Percentiles rank a stretch among this genome's conserved stretches.
These are phyloP conservation scores for Syngnathoides biaculeatus DNA, from an alignment of 2,113 vertebrate genomes.

Conservation along the genomic window DNA sequence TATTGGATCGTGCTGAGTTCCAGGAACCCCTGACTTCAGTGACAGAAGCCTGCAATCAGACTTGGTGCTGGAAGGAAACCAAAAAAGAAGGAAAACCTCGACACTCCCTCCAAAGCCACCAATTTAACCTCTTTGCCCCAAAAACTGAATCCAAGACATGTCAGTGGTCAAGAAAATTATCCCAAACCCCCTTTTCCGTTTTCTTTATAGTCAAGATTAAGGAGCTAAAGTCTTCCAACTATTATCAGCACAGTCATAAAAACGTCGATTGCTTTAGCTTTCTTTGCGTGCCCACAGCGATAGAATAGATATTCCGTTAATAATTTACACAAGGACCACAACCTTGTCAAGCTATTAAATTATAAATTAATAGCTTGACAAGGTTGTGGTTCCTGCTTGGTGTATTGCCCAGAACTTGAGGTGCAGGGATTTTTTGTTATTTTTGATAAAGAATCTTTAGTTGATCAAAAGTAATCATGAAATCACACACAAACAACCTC, in stretches of 20 bases:
- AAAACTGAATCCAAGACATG: neutral
- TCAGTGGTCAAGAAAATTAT: slow-evolving; percentile 1
- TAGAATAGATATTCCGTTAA: slow-evolving; percentile 27
- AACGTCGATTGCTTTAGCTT: slow-evolving; percentile 23
- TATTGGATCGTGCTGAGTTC: too few relatives aligned
- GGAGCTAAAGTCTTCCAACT: slow-evolving; percentile 28
- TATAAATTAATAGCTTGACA: slow-evolving; percentile 21
- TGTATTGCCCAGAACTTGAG: slow-evolving; percentile 26
- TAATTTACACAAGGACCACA: slow-evolving; percentile 28
- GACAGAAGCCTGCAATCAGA: neutral
- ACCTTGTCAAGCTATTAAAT: slow-evolving; percentile 15
- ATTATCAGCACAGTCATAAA: slow-evolving; percentile 36
- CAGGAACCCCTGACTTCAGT: neutral
- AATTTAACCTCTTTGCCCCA: neutral
- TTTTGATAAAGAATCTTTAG: slow-evolving; percentile 33
- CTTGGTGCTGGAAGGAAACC: neutral
- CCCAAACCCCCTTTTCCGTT: slow-evolving; percentile 34
- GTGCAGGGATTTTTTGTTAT: slow-evolving; percentile 27
- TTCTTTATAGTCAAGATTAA: slow-evolving; percentile 21
- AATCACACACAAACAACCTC: slow-evolving; percentile 40
- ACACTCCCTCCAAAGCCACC: neutral
- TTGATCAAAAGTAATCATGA: slow-evolving; percentile 18
- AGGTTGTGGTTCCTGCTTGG: slow-evolving; percentile 33
- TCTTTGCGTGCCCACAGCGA: slow-evolving; percentile 18
- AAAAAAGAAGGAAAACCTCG: neutral